These are phyloP conservation scores for Temnopleurus reevesii DNA, from an alignment of 53 echinoderm and acorn worm species.

Conservation along the genomic window DNA sequence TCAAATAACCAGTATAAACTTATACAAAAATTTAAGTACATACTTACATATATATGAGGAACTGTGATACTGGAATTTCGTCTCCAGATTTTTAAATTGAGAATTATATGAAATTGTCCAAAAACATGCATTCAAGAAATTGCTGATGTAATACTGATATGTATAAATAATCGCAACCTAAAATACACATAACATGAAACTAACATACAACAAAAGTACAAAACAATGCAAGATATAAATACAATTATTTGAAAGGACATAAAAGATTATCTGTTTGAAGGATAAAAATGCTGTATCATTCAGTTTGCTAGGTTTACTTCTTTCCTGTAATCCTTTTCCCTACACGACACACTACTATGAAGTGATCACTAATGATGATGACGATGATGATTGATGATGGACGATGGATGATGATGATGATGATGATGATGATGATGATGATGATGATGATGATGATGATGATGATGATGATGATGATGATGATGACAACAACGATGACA, in stretches of 20 bases:
- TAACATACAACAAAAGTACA: background rate
- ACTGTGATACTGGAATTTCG: background rate
- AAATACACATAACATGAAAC: slow-evolving; percentile 3
- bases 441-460: slow-evolving; percentile 5
- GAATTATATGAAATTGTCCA: background rate
- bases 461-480: background rate
- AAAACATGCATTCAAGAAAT: slow-evolving; percentile 36
- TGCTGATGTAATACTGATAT: slow-evolving; percentile 46
- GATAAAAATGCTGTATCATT: background rate
- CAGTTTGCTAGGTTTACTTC: too few relatives aligned
- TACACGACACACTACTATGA: too few relatives aligned
- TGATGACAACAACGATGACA: too few relatives aligned
- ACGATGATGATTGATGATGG: background rate
- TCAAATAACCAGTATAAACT: background rate
- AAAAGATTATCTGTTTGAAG: background rate
- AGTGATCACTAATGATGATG: too few relatives aligned
- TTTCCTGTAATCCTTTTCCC: too few relatives aligned
- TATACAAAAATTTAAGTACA: background rate
- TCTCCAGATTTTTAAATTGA: background rate
- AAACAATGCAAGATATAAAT: background rate
- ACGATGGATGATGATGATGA: too few relatives aligned
- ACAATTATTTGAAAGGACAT: background rate
- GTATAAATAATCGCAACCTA: background rate
- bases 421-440: background rate
- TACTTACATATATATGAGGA: background rate